Evolutionary conservation across 2,113 vertebrate genomes (phyloP).

Genomic region (Phoenicopterus ruber): DNA sequence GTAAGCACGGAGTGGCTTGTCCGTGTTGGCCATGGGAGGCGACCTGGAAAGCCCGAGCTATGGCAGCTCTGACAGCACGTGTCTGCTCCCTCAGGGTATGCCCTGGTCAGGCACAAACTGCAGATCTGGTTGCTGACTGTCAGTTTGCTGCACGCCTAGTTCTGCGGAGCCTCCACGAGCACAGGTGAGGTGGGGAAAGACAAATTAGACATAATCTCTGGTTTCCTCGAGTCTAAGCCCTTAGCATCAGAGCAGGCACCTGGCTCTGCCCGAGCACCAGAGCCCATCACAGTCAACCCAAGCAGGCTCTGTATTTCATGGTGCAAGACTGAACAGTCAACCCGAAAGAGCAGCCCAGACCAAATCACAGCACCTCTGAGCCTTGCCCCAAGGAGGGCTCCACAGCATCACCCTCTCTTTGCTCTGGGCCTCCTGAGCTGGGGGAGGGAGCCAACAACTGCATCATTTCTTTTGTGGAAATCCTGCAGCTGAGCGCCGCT

Average conservation of each 20-base stretch:
- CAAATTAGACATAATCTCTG: not conserved
- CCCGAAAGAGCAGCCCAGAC: not conserved
- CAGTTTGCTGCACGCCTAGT: not conserved
- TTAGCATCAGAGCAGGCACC: not conserved
- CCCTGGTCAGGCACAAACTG: not conserved
- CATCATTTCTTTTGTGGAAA: not conserved
- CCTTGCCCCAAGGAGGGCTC: not conserved
- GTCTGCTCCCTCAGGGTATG: not conserved
- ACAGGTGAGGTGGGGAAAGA: not conserved
- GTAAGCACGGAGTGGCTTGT: not conserved
- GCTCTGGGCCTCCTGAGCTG: not conserved
- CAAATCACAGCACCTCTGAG: not conserved
- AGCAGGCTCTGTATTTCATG: not conserved
- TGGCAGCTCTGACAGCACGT: not conserved
- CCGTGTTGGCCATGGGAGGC: rapidly evolving
- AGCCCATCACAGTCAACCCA: not conserved
- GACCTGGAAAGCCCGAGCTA: not conserved
- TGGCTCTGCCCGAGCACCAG: not conserved
- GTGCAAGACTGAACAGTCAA: not conserved
- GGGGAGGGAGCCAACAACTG: not conserved
- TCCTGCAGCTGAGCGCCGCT: not conserved
- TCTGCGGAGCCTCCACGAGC: not conserved
- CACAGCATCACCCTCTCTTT: not conserved
- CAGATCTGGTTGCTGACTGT: not conserved
- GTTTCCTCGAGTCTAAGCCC: not conserved